Evolutionary conservation across 2,113 vertebrate genomes (phyloP).

Genomic region (Eretmodus cyanostictus): DNA sequence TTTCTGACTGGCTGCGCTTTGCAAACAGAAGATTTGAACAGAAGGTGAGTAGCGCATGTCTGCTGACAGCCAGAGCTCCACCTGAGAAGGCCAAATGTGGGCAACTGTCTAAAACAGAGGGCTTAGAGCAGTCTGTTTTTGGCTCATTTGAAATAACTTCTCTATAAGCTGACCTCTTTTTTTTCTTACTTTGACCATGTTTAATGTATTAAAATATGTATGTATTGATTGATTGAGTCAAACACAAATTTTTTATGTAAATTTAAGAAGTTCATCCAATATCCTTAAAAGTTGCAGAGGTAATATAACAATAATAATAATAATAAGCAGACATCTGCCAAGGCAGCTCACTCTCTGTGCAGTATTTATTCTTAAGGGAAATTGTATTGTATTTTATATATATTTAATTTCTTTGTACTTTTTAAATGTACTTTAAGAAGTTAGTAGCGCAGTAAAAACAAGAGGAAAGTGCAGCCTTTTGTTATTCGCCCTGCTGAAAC

Average conservation of each 20-base stretch:
- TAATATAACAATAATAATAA: neutral
- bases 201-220: neutral
- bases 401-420: neutral
- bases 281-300: neutral
- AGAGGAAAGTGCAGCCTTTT: neutral
- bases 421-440: neutral
- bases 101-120: neutral
- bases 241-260: neutral
- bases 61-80: neutral
- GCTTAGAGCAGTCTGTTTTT: neutral
- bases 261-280: neutral
- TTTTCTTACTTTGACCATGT: neutral
- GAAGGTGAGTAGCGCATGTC: neutral
- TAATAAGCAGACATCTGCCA: rapidly evolving
- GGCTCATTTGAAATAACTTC: neutral
- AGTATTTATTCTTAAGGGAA: neutral
- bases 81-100: neutral
- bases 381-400: neutral
- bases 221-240: neutral
- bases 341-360: neutral
- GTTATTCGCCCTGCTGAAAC: neutral
- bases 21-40: neutral
- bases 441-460: neutral
- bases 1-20: rapidly evolving
- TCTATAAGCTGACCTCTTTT: neutral